Base-by-base conservation (phyloP, 2,888 invertebrate species). In the Hedya salicella region DNA sequence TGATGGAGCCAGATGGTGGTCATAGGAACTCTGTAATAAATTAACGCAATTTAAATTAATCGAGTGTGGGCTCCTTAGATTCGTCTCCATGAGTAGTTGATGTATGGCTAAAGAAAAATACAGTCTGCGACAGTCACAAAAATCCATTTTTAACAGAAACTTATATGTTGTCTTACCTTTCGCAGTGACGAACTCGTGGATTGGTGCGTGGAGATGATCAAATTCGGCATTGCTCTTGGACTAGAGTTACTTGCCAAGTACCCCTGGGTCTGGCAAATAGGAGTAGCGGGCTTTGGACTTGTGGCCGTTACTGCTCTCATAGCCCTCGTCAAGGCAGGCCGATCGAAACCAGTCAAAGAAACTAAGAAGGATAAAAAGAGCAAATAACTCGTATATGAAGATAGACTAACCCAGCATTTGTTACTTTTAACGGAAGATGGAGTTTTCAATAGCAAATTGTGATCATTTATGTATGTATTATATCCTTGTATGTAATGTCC, bases 201-300 rank as follows among this genome's bases (percentile, higher is more conserved):
- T 68, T 89, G 88, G 88, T 87, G 87, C 73, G 91, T 92, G 9
- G 86, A 87, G 67, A 83, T 86, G 75, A 82, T 93, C 17, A 89
- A 86, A 73, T 78, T 80, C 48, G 72, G 85, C 56, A 76, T 92
- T 30, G 83, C 82, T 17, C 81, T 85, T 70, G 89, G 82, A 19
- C 67, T 91, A 11, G 84, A 88, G 2, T 75, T 92, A 39, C 76
- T 92, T 48, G 76, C 80, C 1, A 78, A 85, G 72, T 77, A 92
- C 75, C 93, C 92, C 11, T 93, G 91, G 91, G 83, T 93, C 49
- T 93, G 92, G 92, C 91, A 91, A 76, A 88, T 91, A 62, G 91
- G 91, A 19, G 74, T 82, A 0, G 84, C 81, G 36, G 93, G 93
- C n/a, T 93, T 93, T 70, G 88, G 93, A 3, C 78, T 93, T 30